Conservation (phyloP, 2,113 vertebrate species). For the Larimichthys crocea region DNA sequence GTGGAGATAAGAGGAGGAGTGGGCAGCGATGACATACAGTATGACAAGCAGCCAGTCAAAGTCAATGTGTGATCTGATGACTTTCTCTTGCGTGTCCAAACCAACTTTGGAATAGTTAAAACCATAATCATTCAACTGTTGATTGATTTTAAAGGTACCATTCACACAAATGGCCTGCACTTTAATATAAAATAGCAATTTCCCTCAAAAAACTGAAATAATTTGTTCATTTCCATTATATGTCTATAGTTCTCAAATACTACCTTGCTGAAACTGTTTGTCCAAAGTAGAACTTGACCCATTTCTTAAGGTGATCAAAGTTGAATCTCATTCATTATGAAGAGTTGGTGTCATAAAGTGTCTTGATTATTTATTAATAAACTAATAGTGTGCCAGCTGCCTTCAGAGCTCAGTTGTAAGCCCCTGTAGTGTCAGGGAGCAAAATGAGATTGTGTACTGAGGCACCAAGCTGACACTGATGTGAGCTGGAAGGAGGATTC, state of each 20-base stretch:
- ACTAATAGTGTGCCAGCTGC: neutral
- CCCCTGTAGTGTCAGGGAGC: neutral
- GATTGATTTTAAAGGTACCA: neutral
- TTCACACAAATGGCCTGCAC: neutral
- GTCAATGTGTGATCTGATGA: neutral
- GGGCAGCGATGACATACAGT: neutral
- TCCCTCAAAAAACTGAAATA: too few species aligned
- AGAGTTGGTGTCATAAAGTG: neutral
- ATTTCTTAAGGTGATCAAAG: neutral
- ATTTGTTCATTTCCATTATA: too few species aligned
- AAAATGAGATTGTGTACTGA: constrained; percentile 2
- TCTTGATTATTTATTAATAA: neutral
- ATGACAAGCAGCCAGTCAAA: neutral
- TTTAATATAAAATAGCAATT: neutral
- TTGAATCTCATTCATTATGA: constrained; percentile 10
- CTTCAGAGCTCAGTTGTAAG: neutral
- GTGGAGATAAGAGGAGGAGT: too few species aligned
- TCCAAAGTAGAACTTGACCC: too few species aligned
- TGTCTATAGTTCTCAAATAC: too few species aligned
- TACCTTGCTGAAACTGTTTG: too few species aligned
- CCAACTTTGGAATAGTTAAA: neutral
- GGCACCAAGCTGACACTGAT: neutral
- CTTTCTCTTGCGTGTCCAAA: neutral
- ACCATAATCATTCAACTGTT: neutral
- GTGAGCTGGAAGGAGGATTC: neutral